Evolutionary conservation across 2,113 vertebrate genomes (phyloP), one percentile per base, ranked within the genome.

Genomic region (Coryphaenoides rupestris): DNA sequence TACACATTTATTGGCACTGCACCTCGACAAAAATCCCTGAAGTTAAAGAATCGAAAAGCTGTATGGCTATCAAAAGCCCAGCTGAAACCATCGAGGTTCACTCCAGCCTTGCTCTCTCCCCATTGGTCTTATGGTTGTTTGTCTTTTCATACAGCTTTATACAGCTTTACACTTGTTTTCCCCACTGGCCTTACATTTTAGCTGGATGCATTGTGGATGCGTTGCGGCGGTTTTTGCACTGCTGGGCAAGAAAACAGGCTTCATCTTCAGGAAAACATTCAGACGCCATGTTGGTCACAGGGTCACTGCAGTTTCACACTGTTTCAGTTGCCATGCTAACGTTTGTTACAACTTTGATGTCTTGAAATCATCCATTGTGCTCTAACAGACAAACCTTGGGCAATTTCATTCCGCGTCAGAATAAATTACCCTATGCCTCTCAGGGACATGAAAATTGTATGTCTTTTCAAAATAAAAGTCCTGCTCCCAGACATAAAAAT

Each of bases 401-500:
- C 9, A 6, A 21, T 55, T 55, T 21, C 14, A 15, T 82, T 82
- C 74, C 74, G 76, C 79, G 76, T 81, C 70, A 73, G 62, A 81
- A 75, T 80, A 84, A 84, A 83, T 62, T 63, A 69, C 70, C 21
- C 55, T 57, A 28, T 53, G 55, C 45, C 60, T 61, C 71, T 69
- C 4, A 24, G 66, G 62, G 70, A 81, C 73, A 68, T 66, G 63
- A 81, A 84, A 78, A 81, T 64, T 77, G 76, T 77, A 83, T 75
- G 69, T 69, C 62, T 68, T 72, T 83, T 86, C 77, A 84, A 86
- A 86, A 84, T 82, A 84, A 86, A 79, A 86, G 82, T 78, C 70
- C 62, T 69, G 62, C 54, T 73, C 28, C 21, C 66, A 28, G 55
- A 55, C 13, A 55, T 55, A 55, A 55, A 76, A 75, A 83, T 84